Evolutionary conservation across 2,888 invertebrate genomes (phyloP).

Genomic region (Melikaiella ostensackeni): DNA sequence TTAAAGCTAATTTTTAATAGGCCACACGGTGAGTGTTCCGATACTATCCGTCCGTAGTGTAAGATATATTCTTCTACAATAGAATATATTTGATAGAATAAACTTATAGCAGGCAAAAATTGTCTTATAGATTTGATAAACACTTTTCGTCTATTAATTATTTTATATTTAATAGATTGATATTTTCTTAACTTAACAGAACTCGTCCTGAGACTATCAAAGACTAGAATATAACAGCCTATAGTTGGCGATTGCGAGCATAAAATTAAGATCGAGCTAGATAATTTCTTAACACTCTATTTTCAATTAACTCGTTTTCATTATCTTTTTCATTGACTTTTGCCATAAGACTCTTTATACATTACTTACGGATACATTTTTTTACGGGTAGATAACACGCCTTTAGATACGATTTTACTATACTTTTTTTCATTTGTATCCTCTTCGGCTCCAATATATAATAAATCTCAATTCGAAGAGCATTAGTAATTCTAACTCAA

Average conservation of each 20-base stretch:
- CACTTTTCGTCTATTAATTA: conserved; percentile 25
- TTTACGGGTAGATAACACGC: conserved; percentile 36
- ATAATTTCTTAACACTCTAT: conserved; percentile 41
- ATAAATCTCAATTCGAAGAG: conserved; percentile 33
- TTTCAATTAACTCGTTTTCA: conserved; percentile 15
- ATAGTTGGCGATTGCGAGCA: neutral
- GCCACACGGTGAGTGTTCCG: no score
- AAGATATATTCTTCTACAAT: conserved; percentile 22
- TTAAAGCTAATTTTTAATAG: no score
- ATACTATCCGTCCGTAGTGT: no score
- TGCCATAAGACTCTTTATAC: conserved; percentile 42
- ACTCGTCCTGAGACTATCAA: conserved; percentile 11
- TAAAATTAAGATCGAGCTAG: conserved; percentile 34
- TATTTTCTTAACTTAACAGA: conserved; percentile 15
- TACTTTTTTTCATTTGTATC: conserved; percentile 32
- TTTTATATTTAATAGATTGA: conserved; percentile 4
- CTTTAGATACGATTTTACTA: conserved; percentile 38
- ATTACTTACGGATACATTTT: conserved; percentile 35
- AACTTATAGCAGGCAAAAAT: conserved; percentile 8
- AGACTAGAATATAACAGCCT: conserved; percentile 40
- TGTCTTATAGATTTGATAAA: conserved; percentile 9
- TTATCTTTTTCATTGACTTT: conserved; percentile 33
- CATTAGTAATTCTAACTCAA: conserved; percentile 35
- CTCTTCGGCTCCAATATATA: neutral
- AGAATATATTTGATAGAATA: conserved; percentile 32